phyloP scores from a whole-genome alignment of 2,113 vertebrate species.

The Noturus placidus region DNA sequence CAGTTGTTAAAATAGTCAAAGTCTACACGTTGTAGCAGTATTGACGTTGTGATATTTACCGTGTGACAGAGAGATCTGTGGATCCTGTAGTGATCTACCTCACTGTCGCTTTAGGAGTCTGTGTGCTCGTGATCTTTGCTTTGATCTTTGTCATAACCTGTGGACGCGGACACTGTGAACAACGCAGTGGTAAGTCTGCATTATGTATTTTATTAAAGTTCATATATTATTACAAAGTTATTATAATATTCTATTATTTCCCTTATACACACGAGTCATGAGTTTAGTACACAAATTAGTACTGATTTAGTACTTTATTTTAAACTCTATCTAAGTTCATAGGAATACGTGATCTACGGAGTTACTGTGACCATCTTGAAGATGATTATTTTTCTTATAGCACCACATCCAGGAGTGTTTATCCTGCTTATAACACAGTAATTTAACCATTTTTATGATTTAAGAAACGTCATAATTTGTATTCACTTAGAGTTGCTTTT shows the following conservation, averaged over 20 bases:
- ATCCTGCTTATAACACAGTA: too few relatives aligned
- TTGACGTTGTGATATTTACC: neutral
- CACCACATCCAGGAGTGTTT: too few relatives aligned
- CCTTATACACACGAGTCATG: neutral
- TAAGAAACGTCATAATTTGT: neutral
- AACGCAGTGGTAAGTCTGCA: neutral
- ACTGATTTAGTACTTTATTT: too few relatives aligned
- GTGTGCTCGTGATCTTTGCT: neutral
- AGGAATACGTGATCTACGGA: too few relatives aligned
- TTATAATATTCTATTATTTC: neutral
- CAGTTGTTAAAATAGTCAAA: too few relatives aligned
- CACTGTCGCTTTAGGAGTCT: neutral
- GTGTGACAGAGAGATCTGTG: neutral
- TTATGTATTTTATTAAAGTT: neutral
- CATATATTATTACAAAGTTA: neutral
- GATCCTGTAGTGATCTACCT: neutral
- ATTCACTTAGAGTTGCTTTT: too few relatives aligned
- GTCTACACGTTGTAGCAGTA: neutral
- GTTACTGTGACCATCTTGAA: too few relatives aligned
- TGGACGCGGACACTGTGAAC: neutral
- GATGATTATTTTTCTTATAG: too few relatives aligned
- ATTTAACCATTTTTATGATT: too few relatives aligned
- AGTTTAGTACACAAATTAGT: too few relatives aligned
- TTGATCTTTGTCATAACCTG: neutral
- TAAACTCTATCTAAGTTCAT: too few relatives aligned